phyloP scores from a whole-genome alignment of 1,140 invertebrate species.

The Hylaeus anthracinus region DNA sequence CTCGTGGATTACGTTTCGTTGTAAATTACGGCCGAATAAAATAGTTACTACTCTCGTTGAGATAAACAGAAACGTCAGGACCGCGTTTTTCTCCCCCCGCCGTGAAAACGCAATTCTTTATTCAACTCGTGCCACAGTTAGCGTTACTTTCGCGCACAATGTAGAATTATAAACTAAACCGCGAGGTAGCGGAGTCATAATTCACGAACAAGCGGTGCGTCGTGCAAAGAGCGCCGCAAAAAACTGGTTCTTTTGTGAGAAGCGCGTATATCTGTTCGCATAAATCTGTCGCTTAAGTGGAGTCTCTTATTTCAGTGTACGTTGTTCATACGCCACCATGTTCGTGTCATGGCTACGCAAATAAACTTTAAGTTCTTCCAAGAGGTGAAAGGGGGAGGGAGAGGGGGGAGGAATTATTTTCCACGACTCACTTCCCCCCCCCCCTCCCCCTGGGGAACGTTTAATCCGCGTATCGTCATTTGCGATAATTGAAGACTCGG shows the following conservation, averaged over 20 bases:
- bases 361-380: conserved; percentile 34
- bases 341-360: conserved; percentile 40
- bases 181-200: conserved; percentile 7
- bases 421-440: not conserved
- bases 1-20: not conserved
- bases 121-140: not conserved
- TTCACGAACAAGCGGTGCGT: conserved; percentile 28
- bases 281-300: conserved; percentile 51
- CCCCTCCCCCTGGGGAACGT: not conserved
- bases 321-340: conserved; percentile 4
- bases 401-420: conserved; percentile 23
- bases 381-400: too few relatives aligned
- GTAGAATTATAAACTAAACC: conserved; percentile 39
- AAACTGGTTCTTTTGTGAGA: conserved; percentile 44
- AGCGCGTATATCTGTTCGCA: conserved; percentile 45
- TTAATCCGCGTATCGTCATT: conserved; percentile 42
- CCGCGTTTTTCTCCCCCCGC: not conserved
- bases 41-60: not conserved
- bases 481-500: conserved; percentile 38
- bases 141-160: not conserved
- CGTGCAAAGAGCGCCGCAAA: conserved; percentile 14
- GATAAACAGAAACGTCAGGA: not conserved
- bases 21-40: not conserved
- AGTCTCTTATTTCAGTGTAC: conserved; percentile 48
- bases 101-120: not conserved